Base-by-base conservation (phyloP, 2,888 invertebrate species). In the Pterobdella sp. region DNA sequence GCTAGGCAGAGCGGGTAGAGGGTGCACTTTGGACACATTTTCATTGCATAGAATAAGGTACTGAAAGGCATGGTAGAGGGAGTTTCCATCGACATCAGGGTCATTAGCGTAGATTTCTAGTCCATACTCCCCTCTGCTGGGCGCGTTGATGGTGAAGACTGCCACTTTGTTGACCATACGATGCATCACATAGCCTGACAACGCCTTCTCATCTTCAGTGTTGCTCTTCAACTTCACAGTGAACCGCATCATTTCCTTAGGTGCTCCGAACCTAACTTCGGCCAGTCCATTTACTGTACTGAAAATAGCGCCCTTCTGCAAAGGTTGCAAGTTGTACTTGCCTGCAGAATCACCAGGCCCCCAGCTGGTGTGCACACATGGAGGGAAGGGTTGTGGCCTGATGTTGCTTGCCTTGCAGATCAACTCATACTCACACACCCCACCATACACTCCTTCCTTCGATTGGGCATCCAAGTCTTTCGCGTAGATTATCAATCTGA, bases 341-440 rank as follows among this genome's bases (percentile, higher is more conserved):
- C 80, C 79, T 4, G 81, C 80, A 35, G 80, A 80, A 63, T 79
- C 78, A 3, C 82, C 82, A 10, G 81, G 80, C 2, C 83, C 83
- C 82, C 83, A 84, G 76, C 80, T 81, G n/a, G 82, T 79, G 77
- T 81, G 81, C 32, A 82, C 81, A 77, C 83, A 82, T 26, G 83
- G 82, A 67, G 84, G 84, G 80, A 81, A 84, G 29, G 83, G 83
- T 49, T 75, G 74, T 0, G 82, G 81, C 31, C 77, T 75, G 1
- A 81, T 80, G n/a, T 79, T 77, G 0, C 76, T 77, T 26, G 78
- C 78, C 68, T 81, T 80, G 37, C 81, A 81, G 10, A 81, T 79
- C 22, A 83, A 79, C 78, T 82, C 81, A 77, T 83, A 84, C 76
- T 84, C 84, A 72, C 83, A 83, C 18, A 84, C 83, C 73, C 83